These are phyloP conservation scores for Agriopis leucophaearia DNA, from an alignment of 2,888 invertebrate species.

Conservation along the genomic window DNA sequence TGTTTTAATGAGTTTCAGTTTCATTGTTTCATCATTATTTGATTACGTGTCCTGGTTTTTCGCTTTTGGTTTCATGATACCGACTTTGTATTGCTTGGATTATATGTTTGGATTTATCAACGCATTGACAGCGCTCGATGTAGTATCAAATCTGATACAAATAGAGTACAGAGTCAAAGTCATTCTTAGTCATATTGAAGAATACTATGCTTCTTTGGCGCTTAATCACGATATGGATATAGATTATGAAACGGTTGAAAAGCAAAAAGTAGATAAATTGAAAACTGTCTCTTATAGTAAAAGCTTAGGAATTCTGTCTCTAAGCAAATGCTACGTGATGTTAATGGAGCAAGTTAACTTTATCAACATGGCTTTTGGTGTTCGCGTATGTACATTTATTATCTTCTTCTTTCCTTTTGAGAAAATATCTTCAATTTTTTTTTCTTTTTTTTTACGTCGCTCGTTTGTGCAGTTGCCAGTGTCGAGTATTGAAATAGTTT, in stretches of 20 bases:
- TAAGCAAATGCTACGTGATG: conserved; percentile 47
- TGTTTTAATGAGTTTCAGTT: conserved; percentile 19
- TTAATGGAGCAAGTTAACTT: conserved; percentile 45
- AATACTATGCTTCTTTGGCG: conserved; percentile 14
- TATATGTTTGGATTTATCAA: conserved; percentile 49
- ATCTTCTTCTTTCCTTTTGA: background rate
- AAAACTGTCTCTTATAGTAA: conserved; percentile 30
- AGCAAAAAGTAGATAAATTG: conserved; percentile 25
- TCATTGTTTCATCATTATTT: conserved; percentile 3
- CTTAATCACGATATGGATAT: background rate
- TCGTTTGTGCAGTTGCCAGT: too few relatives aligned
- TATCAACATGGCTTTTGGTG: conserved; percentile 47
- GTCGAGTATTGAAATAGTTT: too few relatives aligned
- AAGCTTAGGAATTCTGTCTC: conserved; percentile 33
- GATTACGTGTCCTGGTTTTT: conserved; percentile 41
- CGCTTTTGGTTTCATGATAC: conserved; percentile 20
- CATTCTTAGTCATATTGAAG: conserved; percentile 30
- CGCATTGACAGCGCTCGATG: conserved; percentile 43
- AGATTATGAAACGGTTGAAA: background rate
- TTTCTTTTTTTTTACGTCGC: too few relatives aligned
- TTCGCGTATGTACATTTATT: conserved; percentile 40
- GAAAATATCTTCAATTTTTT: too few relatives aligned
- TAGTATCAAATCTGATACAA: conserved; percentile 47
- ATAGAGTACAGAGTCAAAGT: conserved; percentile 47
- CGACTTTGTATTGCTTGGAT: conserved; percentile 41